Percentiles rank a stretch among this genome's conserved stretches.
phyloP scores from a whole-genome alignment of 2,113 vertebrate genomes.

The Trogon melanurus region DNA sequence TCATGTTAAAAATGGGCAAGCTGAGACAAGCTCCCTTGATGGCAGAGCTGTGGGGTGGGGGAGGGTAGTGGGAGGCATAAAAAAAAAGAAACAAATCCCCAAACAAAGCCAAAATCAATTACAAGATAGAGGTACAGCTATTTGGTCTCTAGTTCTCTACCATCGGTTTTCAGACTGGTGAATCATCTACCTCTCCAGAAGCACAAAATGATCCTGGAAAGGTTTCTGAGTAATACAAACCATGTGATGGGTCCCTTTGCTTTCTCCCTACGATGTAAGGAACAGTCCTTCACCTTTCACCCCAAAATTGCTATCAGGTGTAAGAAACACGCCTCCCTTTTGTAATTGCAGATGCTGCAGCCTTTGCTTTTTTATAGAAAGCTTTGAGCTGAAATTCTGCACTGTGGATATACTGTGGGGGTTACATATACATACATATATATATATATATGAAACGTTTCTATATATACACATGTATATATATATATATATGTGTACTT shows the following conservation, averaged over 20 bases:
- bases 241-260: neutral
- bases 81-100: neutral
- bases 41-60: neutral
- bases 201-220: conserved; percentile 11
- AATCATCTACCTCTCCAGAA: conserved; percentile 21
- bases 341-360: conserved; percentile 1
- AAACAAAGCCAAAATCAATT: conserved; percentile 50
- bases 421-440: neutral
- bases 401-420: neutral
- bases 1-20: neutral
- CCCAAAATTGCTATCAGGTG: neutral
- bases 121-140: conserved; percentile 27
- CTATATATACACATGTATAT: neutral
- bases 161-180: conserved; percentile 12
- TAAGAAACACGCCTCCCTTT: neutral
- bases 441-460: neutral
- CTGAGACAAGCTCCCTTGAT: neutral
- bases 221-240: conserved; percentile 14
- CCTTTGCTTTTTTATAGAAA: neutral
- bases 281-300: conserved; percentile 13
- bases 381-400: neutral
- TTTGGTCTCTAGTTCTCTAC: conserved; percentile 34
- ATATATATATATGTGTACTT: neutral
- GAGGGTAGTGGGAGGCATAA: neutral
- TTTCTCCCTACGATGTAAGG: neutral